phyloP scores from a whole-genome alignment of 2,797 vertebrate genomes.

The Labeo calbasu region DNA sequence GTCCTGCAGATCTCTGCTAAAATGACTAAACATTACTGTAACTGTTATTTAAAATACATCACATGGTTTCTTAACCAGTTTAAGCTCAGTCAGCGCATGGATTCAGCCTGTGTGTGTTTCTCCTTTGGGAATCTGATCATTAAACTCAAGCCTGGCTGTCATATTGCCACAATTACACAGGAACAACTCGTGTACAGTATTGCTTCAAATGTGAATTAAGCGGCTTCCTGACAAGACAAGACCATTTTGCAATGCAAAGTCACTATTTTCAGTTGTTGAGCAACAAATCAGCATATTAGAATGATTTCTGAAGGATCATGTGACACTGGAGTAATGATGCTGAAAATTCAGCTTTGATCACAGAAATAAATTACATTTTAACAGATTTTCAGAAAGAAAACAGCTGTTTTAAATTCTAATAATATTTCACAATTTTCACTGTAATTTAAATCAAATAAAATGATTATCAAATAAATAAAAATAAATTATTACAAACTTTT shows the following conservation, averaged over 20 bases:
- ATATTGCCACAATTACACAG: background rate
- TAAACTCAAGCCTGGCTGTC: conserved; percentile 4
- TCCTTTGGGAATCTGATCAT: background rate
- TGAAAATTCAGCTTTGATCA: background rate
- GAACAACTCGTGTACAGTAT: background rate
- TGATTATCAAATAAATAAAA: too few relatives aligned
- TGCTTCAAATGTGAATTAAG: background rate
- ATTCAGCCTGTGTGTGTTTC: background rate
- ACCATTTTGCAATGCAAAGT: background rate
- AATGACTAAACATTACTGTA: background rate
- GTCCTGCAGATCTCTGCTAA: background rate
- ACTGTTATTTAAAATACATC: background rate
- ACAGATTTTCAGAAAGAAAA: background rate
- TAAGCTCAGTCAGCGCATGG: background rate
- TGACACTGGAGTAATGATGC: background rate
- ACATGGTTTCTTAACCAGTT: background rate
- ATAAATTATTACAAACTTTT: background rate
- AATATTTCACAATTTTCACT: background rate
- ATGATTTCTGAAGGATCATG: background rate
- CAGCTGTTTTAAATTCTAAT: background rate
- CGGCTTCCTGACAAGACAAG: background rate
- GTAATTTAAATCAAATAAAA: background rate
- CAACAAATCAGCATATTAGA: background rate
- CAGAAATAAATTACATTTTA: background rate
- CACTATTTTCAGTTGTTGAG: background rate